phyloP scores from a whole-genome alignment of 2,797 vertebrate species.

The Melanotaenia boesemani region DNA sequence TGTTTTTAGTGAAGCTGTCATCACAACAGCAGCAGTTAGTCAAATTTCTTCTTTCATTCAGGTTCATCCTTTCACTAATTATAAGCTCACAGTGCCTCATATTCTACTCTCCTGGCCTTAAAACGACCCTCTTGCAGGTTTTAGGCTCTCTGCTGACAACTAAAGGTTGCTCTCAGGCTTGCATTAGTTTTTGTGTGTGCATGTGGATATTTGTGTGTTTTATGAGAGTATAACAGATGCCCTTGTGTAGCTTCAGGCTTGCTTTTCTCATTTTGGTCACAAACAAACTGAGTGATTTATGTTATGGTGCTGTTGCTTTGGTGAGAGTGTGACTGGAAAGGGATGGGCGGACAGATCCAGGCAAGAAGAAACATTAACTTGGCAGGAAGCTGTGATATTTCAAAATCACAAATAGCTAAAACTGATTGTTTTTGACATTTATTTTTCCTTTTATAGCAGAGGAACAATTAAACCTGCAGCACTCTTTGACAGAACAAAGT shows the following conservation, averaged over 20 bases:
- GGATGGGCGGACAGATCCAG: slow-evolving; percentile 23
- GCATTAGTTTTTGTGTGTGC: slow-evolving; percentile 52
- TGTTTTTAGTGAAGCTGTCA: too few relatives aligned
- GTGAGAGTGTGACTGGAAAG: slow-evolving; percentile 12
- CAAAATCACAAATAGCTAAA: neutral
- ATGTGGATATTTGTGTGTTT: slow-evolving; percentile 49
- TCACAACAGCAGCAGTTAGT: too few relatives aligned
- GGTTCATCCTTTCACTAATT: too few relatives aligned
- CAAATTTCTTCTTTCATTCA: too few relatives aligned
- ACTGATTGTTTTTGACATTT: neutral
- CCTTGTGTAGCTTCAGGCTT: slow-evolving; percentile 47
- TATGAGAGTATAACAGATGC: slow-evolving; percentile 57
- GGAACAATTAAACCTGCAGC: neutral
- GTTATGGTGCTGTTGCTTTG: slow-evolving; percentile 52
- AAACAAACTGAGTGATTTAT: slow-evolving; percentile 68
- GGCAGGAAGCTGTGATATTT: slow-evolving; percentile 23
- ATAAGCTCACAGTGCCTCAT: too few relatives aligned
- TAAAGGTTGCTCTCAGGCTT: slow-evolving; percentile 56
- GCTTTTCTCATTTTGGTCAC: slow-evolving; percentile 78
- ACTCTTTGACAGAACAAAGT: neutral
- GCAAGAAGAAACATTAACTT: slow-evolving; percentile 15
- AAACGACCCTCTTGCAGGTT: slow-evolving; percentile 66
- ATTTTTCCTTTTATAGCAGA: neutral
- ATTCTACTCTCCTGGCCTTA: slow-evolving; percentile 24
- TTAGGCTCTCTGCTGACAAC: slow-evolving; percentile 57